phyloP scores from a whole-genome alignment of 2,888 invertebrate genomes.

The Sabatieria punctata region DNA sequence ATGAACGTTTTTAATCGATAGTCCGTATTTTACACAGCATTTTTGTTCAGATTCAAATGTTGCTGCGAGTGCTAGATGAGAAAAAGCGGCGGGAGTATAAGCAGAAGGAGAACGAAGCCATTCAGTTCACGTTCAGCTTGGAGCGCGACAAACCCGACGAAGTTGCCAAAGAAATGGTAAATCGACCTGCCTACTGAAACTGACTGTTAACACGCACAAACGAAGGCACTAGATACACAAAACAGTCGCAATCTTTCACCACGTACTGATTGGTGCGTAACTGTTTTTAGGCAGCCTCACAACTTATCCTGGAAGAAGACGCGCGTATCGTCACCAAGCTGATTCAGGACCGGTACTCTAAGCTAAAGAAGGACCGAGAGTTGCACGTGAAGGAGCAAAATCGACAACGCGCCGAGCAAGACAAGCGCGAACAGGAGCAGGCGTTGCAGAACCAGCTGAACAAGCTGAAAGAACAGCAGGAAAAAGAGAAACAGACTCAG shows the following conservation, averaged over 20 bases:
- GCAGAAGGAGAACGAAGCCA: slow-evolving; percentile 96
- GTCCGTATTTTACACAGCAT: too few relatives aligned
- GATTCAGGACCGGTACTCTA: slow-evolving; percentile 66
- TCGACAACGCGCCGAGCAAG: slow-evolving; percentile 9
- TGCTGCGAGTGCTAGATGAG: slow-evolving; percentile 80
- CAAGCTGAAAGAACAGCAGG: slow-evolving; percentile 31
- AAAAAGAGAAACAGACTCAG: slow-evolving; percentile 22
- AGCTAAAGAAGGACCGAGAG: slow-evolving; percentile 48
- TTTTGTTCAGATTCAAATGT: slow-evolving; percentile 59
- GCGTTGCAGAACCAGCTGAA: slow-evolving; percentile 22
- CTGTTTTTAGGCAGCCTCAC: neutral
- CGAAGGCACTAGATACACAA: too few relatives aligned
- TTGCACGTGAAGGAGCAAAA: slow-evolving; percentile 29
- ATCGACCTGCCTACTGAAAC: too few relatives aligned
- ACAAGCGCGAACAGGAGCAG: slow-evolving; percentile 17
- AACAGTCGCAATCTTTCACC: too few relatives aligned
- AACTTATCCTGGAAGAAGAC: slow-evolving; percentile 66
- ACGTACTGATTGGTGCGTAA: neutral
- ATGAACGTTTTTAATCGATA: too few relatives aligned
- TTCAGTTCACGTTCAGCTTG: slow-evolving; percentile 93
- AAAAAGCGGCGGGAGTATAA: slow-evolving; percentile 81
- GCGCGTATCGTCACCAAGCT: slow-evolving; percentile 73
- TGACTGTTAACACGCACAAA: too few relatives aligned
- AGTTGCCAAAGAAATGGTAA: slow-evolving; percentile 77
- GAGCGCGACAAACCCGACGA: slow-evolving; percentile 76